phyloP scores from a whole-genome alignment of 2,888 invertebrate genomes.

The Elegia similella region DNA sequence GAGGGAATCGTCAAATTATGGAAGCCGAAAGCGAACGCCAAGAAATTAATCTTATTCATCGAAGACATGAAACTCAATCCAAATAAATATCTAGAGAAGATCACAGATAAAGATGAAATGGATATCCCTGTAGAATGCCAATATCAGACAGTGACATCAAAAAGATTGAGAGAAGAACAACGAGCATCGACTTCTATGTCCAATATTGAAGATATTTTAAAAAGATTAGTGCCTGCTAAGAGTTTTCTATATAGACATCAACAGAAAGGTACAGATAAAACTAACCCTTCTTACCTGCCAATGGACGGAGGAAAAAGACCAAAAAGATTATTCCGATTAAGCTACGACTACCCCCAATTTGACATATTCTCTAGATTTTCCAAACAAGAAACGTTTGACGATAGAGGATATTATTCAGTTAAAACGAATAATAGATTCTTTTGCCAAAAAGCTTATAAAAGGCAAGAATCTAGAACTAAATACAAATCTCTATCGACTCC shows the following conservation, averaged over 20 bases:
- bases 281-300: slow-evolving; percentile 63
- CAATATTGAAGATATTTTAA: slow-evolving; percentile 63
- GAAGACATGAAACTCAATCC: slow-evolving; percentile 57
- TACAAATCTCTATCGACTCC: slow-evolving; percentile 57
- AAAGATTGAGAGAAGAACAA: slow-evolving; percentile 37
- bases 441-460: slow-evolving; percentile 49
- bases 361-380: slow-evolving; percentile 55
- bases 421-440: slow-evolving; percentile 57
- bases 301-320: slow-evolving; percentile 65
- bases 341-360: slow-evolving; percentile 60
- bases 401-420: slow-evolving; percentile 69
- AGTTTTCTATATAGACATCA: slow-evolving; percentile 73
- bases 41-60: slow-evolving; percentile 58
- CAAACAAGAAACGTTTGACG: slow-evolving; percentile 52
- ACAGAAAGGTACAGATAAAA: slow-evolving; percentile 43
- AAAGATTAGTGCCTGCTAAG: slow-evolving; percentile 64
- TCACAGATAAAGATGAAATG: slow-evolving; percentile 26
- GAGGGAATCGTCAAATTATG: slow-evolving; percentile 68
- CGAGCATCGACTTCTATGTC: slow-evolving; percentile 33
- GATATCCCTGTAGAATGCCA: slow-evolving; percentile 45
- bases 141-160: slow-evolving; percentile 57
- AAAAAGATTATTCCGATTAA: slow-evolving; percentile 59
- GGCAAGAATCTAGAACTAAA: slow-evolving; percentile 53
- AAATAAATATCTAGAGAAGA: slow-evolving; percentile 46
- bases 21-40: slow-evolving; percentile 61